Base-by-base conservation (phyloP, 2,888 invertebrate species). In the Mechanitis mazaeus region DNA sequence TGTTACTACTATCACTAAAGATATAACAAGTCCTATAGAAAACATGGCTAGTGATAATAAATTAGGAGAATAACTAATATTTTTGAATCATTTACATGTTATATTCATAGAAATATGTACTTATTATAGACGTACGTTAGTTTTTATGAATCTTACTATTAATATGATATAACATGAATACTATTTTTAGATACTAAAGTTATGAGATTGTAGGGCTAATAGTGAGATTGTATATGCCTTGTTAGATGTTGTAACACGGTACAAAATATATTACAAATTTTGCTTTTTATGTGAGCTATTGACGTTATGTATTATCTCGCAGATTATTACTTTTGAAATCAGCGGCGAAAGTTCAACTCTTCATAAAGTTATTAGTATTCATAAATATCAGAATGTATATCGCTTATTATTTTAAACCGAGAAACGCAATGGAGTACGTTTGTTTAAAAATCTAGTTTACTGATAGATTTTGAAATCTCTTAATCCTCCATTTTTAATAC, bases 1-100 rank as follows among this genome's bases (percentile, higher is more conserved):
- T n/a, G 31, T 50, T 42, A n/a, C 54, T 3, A 47, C 53, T 58
- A 9, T 47, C 31, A 20, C 45, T 9, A 59, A 57, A 38, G 64
- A 50, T 11, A 4, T 50, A 50, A 9, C 31, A 50, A 31, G 60
- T 64, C 64, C 66, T 64, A 59, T 47, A 46, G 54, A 47, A 33
- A 58, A 61, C 33, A 11, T 58, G 31, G 58, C 58, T 54, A 58
- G 47, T 55, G 56, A 33, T 33, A 54, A 62, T 31, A 55, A 54
- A 57, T 42, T 47, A 50, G 42, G 42, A 9, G 42, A 55, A 20
- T 55, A 55, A 53, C 50, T 47, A 28, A 50, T 50, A 50, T 50
- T 31, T 50, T 50, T 50, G 11, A 9, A 42, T 35, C 6, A 35
- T 35, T 35, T 35, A 35, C 35, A 35, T n/a, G 12, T 6, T 47